phyloP scores from a whole-genome alignment of 2,797 vertebrate genomes.

The Halcyon smyrnensis region DNA sequence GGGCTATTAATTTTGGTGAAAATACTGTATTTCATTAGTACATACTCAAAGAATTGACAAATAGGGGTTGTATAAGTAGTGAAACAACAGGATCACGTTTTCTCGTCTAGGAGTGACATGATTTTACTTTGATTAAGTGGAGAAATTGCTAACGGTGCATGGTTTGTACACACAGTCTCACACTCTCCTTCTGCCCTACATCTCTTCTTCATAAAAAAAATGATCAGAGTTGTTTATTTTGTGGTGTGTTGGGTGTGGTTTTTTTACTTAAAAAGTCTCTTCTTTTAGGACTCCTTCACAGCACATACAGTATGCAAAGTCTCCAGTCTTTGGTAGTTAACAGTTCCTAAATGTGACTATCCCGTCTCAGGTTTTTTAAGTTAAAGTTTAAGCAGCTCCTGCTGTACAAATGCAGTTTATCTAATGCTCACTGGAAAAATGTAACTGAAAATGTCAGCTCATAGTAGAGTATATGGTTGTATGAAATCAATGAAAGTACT shows the following conservation, averaged over 20 bases:
- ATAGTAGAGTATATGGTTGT: neutral
- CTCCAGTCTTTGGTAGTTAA: neutral
- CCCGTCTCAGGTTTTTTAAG: neutral
- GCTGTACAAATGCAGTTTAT: neutral
- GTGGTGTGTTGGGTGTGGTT: neutral
- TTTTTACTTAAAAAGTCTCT: neutral
- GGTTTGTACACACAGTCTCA: neutral
- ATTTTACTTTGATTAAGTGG: neutral
- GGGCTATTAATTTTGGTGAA: neutral
- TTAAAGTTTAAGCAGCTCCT: neutral
- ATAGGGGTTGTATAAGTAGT: neutral
- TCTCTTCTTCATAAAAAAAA: neutral
- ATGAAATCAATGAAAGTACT: neutral
- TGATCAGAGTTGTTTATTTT: neutral
- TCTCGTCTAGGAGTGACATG: neutral
- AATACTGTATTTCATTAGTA: neutral
- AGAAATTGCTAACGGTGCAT: neutral
- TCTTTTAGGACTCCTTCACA: neutral
- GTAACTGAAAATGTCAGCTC: neutral
- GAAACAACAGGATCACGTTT: neutral
- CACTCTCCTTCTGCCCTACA: neutral
- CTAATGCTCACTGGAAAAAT: neutral
- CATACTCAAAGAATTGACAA: neutral
- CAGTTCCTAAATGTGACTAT: neutral
- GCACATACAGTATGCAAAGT: constrained; percentile 4